Percentiles rank a stretch among this genome's conserved stretches.
Evolutionary conservation across 1,140 invertebrate genomes (phyloP).

Genomic region (Polypedilum vanderplanki): DNA sequence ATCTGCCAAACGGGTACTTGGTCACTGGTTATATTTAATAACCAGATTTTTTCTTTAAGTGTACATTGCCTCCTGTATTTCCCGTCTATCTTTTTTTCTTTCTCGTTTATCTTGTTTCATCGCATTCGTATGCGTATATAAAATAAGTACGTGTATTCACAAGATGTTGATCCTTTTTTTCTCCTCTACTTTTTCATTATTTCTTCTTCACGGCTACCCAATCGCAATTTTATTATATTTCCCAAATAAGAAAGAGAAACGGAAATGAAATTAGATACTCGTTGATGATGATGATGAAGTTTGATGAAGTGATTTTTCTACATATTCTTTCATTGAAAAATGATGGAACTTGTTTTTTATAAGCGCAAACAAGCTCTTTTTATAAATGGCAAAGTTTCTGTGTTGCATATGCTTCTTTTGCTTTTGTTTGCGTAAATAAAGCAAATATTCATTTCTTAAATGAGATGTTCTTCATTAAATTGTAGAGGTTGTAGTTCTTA

Average conservation of each 20-base stretch:
- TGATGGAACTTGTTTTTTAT: constrained; percentile 5
- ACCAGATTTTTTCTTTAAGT: too few relatives aligned
- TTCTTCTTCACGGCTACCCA: not conserved
- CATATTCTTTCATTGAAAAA: not conserved
- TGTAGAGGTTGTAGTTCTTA: too few relatives aligned
- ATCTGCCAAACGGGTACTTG: too few relatives aligned
- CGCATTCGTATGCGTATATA: not conserved
- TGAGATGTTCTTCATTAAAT: not conserved
- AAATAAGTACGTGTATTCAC: not conserved
- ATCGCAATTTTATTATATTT: constrained; percentile 15
- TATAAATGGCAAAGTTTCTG: not conserved
- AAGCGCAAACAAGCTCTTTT: not conserved
- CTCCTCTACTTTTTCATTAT: not conserved
- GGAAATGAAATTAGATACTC: constrained; percentile 28
- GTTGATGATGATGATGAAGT: constrained; percentile 28
- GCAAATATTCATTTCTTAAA: not conserved
- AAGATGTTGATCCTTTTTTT: constrained; percentile 25
- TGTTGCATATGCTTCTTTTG: not conserved
- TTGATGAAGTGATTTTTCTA: constrained; percentile 27
- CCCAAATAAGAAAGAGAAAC: not conserved
- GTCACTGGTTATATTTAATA: too few relatives aligned
- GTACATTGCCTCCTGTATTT: not conserved
- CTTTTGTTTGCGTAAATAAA: not conserved
- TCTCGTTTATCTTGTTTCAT: constrained; percentile 11
- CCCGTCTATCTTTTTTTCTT: not conserved